phyloP scores from a whole-genome alignment of 64 coral and sea anemone genomes.

The Anthopleura sola region DNA sequence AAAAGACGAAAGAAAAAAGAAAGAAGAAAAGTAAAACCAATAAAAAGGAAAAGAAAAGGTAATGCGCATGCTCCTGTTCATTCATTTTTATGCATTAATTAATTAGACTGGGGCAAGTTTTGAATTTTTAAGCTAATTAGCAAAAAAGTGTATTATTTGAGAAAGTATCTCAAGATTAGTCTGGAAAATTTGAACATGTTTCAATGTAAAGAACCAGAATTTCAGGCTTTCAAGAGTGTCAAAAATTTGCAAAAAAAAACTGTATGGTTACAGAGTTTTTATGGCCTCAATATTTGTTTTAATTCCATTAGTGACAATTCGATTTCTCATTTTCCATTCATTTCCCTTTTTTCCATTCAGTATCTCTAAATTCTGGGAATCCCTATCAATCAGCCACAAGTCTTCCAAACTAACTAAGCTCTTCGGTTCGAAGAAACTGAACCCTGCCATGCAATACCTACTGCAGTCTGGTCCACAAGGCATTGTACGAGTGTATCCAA shows the following conservation, averaged over 20 bases:
- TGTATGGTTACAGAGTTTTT: no score
- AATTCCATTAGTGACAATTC: no score
- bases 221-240: no score
- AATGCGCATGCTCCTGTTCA: not conserved
- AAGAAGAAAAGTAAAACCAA: constrained; percentile 4
- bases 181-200: no score
- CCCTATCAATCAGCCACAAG: constrained; percentile 42
- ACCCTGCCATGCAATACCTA: constrained; percentile 73
- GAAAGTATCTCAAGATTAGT: no score
- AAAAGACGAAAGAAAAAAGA: constrained; percentile 4
- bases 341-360: not conserved
- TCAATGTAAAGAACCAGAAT: no score
- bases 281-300: no score
- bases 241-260: no score
- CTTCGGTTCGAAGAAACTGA: constrained; percentile 72
- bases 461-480: constrained; percentile 74
- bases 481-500: constrained; percentile 79
- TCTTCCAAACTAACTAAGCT: constrained; percentile 73
- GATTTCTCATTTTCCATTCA: no score
- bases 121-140: no score
- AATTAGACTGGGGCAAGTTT: no score
- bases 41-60: constrained; percentile 20
- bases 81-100: not conserved
- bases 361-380: constrained; percentile 69
- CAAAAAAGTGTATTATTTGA: no score